A percentile compares a stretch with the other conserved stretches of the same genome.
Evolutionary conservation across 2,113 vertebrate genomes (phyloP).

Genomic region (Rhodinocichla rosea): DNA sequence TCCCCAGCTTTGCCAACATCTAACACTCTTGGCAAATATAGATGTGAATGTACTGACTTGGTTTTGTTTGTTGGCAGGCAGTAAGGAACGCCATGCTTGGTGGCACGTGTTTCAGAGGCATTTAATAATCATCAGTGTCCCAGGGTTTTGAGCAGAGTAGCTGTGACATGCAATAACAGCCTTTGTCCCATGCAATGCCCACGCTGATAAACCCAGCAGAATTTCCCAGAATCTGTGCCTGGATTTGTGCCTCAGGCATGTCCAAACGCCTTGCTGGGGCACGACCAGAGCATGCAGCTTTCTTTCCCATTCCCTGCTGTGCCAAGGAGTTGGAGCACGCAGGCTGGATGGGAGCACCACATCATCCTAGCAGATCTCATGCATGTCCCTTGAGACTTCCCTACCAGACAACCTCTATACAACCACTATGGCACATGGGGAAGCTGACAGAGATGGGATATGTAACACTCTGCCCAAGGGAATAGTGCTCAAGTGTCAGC

Average conservation of each 20-base stretch:
- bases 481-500: neutral
- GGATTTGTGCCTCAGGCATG: neutral
- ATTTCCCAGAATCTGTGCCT: neutral
- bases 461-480: neutral
- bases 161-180: neutral
- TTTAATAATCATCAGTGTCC: neutral
- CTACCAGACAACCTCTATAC: neutral
- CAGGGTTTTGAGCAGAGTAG: rapidly evolving
- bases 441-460: neutral
- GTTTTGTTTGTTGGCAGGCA: slow-evolving; percentile 19
- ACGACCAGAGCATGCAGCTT: neutral
- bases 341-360: neutral
- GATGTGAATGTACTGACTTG: neutral
- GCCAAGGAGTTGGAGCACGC: neutral
- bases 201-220: neutral
- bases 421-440: neutral
- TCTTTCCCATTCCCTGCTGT: neutral
- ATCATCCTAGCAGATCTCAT: neutral
- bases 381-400: neutral
- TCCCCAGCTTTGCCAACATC: neutral
- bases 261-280: neutral
- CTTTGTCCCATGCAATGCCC: neutral
- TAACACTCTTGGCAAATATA: neutral
- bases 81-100: neutral
- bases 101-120: neutral